A percentile compares a stretch with the other conserved stretches of the same genome.
These are phyloP conservation scores for Lithobates sylvaticus DNA, from an alignment of 2,797 vertebrate genomes.

Conservation along the genomic window DNA sequence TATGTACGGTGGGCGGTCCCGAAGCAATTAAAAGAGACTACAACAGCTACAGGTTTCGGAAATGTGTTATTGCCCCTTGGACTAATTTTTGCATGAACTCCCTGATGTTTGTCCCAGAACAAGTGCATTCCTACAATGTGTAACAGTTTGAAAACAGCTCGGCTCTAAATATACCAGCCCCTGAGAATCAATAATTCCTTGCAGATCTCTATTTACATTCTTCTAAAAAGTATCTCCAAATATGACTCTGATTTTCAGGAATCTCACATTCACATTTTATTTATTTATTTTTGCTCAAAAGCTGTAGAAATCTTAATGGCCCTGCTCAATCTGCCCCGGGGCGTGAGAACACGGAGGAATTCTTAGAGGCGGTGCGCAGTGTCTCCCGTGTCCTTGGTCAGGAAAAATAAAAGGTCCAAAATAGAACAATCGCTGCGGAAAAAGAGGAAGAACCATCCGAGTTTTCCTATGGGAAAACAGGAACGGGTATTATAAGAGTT, in stretches of 20 bases:
- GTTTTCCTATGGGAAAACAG: conserved; percentile 53
- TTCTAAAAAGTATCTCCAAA: neutral
- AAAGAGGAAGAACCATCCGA: conserved; percentile 42
- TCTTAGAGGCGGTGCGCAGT: neutral
- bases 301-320: conserved; percentile 17
- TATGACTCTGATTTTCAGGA: neutral
- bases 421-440: conserved; percentile 14
- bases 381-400: conserved; percentile 12
- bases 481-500: neutral
- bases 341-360: conserved; percentile 41
- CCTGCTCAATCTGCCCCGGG: neutral
- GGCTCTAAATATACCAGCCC: conserved; percentile 14
- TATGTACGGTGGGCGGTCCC: no score
- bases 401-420: conserved; percentile 31
- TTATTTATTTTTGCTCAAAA: neutral
- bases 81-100: no score
- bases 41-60: no score
- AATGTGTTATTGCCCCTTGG: no score
- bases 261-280: conserved; percentile 1
- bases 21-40: no score
- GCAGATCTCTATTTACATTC: conserved; percentile 6
- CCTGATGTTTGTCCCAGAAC: no score
- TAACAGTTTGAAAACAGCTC: neutral
- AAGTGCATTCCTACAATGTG: no score
- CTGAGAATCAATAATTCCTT: neutral